These are phyloP conservation scores for Hartigia nigra DNA, from an alignment of 2,888 invertebrate species.

Conservation along the genomic window DNA sequence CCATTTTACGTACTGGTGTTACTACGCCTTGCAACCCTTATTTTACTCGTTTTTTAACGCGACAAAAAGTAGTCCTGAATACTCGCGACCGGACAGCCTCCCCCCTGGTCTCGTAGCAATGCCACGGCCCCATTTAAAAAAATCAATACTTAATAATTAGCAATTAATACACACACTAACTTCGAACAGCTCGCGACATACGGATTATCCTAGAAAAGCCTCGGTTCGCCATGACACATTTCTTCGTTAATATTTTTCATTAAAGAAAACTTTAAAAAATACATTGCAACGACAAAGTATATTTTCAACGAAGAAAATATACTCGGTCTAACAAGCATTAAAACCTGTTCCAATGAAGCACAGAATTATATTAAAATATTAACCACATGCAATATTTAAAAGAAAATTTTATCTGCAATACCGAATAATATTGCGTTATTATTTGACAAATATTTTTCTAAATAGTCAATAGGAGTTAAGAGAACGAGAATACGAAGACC, in stretches of 20 bases:
- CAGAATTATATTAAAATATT: background rate
- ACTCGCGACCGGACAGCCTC: slow-evolving; percentile 24
- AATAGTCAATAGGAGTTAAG: background rate
- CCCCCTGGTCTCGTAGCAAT: slow-evolving; percentile 23
- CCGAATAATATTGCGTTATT: background rate
- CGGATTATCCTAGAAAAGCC: background rate
- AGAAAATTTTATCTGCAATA: background rate
- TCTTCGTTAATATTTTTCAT: background rate
- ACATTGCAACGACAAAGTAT: background rate
- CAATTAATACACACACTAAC: slow-evolving; percentile 49
- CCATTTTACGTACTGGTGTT: slow-evolving; percentile 34
- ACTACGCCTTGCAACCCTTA: slow-evolving; percentile 32
- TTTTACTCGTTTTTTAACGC: slow-evolving; percentile 26
- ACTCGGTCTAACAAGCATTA: background rate
- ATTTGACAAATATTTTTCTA: background rate
- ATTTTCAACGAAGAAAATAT: background rate
- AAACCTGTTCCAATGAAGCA: background rate
- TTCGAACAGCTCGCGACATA: background rate
- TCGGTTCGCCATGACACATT: background rate
- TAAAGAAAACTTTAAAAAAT: background rate
- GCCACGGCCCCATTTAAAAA: slow-evolving; percentile 55
- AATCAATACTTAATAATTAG: slow-evolving; percentile 66
- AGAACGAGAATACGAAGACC: too few relatives aligned
- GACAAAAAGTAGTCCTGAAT: slow-evolving; percentile 30
- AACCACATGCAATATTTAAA: background rate